These are phyloP conservation scores for Coreius guichenoti DNA, from an alignment of 2,797 vertebrate genomes.

Conservation along the genomic window DNA sequence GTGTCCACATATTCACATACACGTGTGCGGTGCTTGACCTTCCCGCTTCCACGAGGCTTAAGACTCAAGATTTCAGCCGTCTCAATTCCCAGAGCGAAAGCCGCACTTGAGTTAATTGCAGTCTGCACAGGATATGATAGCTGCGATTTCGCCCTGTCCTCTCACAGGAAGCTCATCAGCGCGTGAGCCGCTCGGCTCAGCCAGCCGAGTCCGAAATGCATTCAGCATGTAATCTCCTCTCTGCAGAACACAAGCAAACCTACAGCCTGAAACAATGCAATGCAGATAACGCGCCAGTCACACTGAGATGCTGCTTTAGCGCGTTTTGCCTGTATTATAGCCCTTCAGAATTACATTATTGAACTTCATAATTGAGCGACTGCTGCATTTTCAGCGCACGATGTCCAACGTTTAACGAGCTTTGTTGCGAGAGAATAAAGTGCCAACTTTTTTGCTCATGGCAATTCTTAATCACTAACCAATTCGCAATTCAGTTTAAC, in stretches of 20 bases:
- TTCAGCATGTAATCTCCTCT: constrained; percentile 59
- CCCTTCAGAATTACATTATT: constrained; percentile 42
- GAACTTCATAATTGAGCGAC: constrained; percentile 41
- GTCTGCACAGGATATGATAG: constrained; percentile 58
- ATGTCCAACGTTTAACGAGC: not conserved
- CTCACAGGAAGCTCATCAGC: constrained; percentile 61
- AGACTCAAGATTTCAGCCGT: constrained; percentile 49
- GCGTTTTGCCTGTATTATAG: constrained; percentile 42
- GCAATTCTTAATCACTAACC: not conserved
- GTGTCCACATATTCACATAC: constrained; percentile 15
- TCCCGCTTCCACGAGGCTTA: constrained; percentile 30
- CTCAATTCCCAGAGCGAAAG: constrained; percentile 58
- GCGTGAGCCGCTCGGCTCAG: constrained; percentile 42
- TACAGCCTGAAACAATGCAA: constrained; percentile 59
- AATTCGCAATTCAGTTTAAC: constrained; percentile 1
- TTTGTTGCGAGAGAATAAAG: constrained; percentile 7
- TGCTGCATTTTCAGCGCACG: constrained; percentile 11
- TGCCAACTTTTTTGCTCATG: not conserved
- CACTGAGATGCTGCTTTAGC: constrained; percentile 45
- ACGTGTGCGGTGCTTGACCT: constrained; percentile 40
- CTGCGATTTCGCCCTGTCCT: constrained; percentile 43
- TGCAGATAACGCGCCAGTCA: constrained; percentile 43
- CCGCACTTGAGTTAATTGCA: constrained; percentile 64
- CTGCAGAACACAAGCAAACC: constrained; percentile 57
- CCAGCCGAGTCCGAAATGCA: constrained; percentile 55